phyloP scores from a whole-genome alignment of 2,113 vertebrate genomes.

The Megaleporinus macrocephalus region DNA sequence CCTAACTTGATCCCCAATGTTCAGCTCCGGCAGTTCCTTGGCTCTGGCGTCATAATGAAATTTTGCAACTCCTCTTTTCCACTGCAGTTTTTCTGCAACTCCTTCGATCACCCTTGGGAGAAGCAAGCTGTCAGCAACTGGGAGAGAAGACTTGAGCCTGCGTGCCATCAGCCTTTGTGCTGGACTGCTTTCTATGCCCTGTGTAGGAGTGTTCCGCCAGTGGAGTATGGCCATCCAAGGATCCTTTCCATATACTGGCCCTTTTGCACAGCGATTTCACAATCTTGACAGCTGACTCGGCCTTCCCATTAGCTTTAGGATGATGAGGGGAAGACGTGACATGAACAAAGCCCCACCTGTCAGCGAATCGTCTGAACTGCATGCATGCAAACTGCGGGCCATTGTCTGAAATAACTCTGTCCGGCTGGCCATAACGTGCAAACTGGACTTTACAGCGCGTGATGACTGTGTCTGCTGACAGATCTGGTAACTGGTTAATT shows the following conservation, averaged over 20 bases:
- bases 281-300: slow-evolving; percentile 28
- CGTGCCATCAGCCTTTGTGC: slow-evolving; percentile 37
- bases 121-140: slow-evolving; percentile 27
- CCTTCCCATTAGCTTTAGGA: slow-evolving; percentile 36
- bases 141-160: slow-evolving; percentile 28
- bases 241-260: background rate
- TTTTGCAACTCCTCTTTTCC: background rate
- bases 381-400: background rate
- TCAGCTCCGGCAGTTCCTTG: slow-evolving; percentile 25
- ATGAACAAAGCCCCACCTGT: background rate
- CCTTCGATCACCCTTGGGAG: background rate
- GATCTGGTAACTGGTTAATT: slow-evolving; percentile 15
- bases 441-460: slow-evolving; percentile 11
- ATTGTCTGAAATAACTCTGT: slow-evolving; percentile 22
- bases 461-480: slow-evolving; percentile 34
- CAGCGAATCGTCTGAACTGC: background rate
- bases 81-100: slow-evolving; percentile 1
- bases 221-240: slow-evolving; percentile 39
- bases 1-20: slow-evolving; percentile 15
- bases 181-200: slow-evolving; percentile 39
- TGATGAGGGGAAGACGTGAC: slow-evolving; percentile 22
- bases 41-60: too few species aligned
- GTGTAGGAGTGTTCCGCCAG: slow-evolving; percentile 38
- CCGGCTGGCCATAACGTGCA: background rate
- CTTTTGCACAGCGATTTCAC: slow-evolving; percentile 25